Percentiles rank a stretch among this genome's conserved stretches.
Conservation (phyloP, 2,113 vertebrate species). For the Caranx ignobilis region DNA sequence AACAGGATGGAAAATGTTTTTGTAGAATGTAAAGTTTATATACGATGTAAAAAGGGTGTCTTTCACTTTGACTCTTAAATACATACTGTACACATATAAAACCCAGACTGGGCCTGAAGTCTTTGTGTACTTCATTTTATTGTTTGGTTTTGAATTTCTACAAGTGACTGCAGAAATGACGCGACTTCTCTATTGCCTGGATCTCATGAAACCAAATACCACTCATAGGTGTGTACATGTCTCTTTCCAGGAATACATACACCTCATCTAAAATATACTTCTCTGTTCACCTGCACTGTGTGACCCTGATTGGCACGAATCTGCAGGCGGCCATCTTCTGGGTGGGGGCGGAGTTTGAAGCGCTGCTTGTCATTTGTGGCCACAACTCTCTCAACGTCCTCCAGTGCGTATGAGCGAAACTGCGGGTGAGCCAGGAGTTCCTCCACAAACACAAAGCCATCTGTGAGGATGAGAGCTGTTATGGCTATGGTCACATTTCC, state of each 20-base stretch:
- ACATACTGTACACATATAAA: too few species aligned
- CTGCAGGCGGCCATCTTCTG: slow-evolving; percentile 79
- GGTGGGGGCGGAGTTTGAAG: slow-evolving; percentile 82
- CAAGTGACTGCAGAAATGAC: not conserved
- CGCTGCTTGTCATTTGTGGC: slow-evolving; percentile 87
- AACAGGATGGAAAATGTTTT: too few species aligned
- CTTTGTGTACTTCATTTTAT: too few species aligned
- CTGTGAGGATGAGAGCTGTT: slow-evolving; percentile 70
- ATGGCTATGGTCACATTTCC: slow-evolving; percentile 8
- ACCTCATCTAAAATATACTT: not conserved
- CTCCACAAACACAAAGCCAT: slow-evolving; percentile 87
- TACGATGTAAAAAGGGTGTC: too few species aligned
- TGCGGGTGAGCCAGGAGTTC: slow-evolving; percentile 85
- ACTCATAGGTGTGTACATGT: not conserved
- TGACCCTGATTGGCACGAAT: slow-evolving; percentile 94
- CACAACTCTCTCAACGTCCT: slow-evolving; percentile 87
- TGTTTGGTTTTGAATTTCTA: not conserved
- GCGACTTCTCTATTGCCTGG: not conserved
- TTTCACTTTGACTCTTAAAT: not conserved
- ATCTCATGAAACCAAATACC: not conserved
- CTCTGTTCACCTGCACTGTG: slow-evolving; percentile 84
- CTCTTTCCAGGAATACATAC: not conserved
- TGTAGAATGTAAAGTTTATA: too few species aligned
- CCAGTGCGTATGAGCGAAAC: slow-evolving; percentile 83
- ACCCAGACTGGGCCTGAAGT: too few species aligned